phyloP scores from a whole-genome alignment of 2,113 vertebrate genomes.

The Archilochus colubris region DNA sequence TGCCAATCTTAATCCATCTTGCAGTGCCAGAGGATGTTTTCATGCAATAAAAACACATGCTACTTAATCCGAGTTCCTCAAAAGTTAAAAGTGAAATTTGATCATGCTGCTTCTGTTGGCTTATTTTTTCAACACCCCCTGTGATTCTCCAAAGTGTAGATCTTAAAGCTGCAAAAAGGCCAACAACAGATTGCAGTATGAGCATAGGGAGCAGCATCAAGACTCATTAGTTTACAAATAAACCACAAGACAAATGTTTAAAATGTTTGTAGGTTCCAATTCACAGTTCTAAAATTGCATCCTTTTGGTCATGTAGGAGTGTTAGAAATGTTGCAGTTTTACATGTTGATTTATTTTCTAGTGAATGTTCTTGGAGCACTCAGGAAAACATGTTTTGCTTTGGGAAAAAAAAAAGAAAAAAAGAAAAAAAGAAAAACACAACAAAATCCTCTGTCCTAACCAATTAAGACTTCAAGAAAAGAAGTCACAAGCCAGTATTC shows the following conservation, averaged over 20 bases:
- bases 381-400: conserved; percentile 25
- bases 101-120: conserved; percentile 53
- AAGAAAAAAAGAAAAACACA: too few species aligned
- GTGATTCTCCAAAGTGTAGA: conserved; percentile 29
- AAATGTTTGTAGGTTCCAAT: conserved; percentile 54
- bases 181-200: conserved; percentile 46
- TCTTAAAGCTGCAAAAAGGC: conserved; percentile 54
- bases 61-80: conserved; percentile 18
- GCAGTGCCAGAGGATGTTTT: conserved; percentile 14
- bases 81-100: conserved; percentile 58
- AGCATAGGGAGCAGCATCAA: conserved; percentile 52
- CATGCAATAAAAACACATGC: conserved; percentile 11
- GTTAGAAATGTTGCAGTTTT: conserved; percentile 55
- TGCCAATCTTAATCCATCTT: conserved; percentile 14
- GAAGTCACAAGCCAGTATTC: background rate
- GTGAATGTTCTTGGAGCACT: conserved; percentile 42
- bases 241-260: conserved; percentile 48
- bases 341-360: conserved; percentile 47
- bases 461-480: conserved; percentile 35
- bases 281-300: conserved; percentile 69
- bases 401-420: background rate
- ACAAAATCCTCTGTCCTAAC: conserved; percentile 39
- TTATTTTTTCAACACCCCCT: conserved; percentile 51
- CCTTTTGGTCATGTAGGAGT: conserved; percentile 62
- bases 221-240: conserved; percentile 58